Conservation (phyloP, 2,113 vertebrate species). For the Meriones unguiculatus region DNA sequence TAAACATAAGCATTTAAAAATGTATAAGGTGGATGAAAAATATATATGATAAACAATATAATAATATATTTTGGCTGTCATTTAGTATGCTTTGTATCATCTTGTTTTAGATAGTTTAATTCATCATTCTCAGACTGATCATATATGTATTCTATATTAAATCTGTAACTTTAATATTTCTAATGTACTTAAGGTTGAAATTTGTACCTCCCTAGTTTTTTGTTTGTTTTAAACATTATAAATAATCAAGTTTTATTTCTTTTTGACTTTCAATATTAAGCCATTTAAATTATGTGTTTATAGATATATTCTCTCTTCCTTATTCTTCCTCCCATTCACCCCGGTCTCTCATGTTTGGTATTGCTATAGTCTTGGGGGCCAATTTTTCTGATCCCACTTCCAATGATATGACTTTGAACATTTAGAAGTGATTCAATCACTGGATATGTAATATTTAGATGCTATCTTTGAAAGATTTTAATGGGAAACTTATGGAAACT, state of each 20-base stretch:
- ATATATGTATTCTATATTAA: neutral
- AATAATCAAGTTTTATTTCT: too few relatives aligned
- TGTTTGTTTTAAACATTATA: neutral
- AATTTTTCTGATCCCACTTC: constrained; percentile 83
- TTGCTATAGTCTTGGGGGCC: neutral
- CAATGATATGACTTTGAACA: constrained; percentile 76
- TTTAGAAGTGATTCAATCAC: constrained; percentile 84
- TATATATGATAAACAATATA: neutral
- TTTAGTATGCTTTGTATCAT: neutral
- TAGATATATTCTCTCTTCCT: neutral
- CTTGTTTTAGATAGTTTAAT: neutral
- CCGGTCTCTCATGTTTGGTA: neutral
- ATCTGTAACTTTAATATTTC: constrained; percentile 14
- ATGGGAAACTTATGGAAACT: neutral
- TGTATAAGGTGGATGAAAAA: neutral
- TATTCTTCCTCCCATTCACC: neutral
- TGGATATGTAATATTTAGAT: constrained; percentile 55
- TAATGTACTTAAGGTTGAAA: neutral
- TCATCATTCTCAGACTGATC: neutral
- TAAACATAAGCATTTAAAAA: neutral
- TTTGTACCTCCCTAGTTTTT: neutral
- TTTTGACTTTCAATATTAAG: constrained; percentile 2
- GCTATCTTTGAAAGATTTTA: neutral
- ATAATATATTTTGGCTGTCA: neutral
- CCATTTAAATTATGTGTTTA: neutral